Percentiles rank a stretch among this genome's conserved stretches.
Evolutionary conservation across 1,140 invertebrate genomes (phyloP).

Genomic region (Daktulosphaira vitifoliae): DNA sequence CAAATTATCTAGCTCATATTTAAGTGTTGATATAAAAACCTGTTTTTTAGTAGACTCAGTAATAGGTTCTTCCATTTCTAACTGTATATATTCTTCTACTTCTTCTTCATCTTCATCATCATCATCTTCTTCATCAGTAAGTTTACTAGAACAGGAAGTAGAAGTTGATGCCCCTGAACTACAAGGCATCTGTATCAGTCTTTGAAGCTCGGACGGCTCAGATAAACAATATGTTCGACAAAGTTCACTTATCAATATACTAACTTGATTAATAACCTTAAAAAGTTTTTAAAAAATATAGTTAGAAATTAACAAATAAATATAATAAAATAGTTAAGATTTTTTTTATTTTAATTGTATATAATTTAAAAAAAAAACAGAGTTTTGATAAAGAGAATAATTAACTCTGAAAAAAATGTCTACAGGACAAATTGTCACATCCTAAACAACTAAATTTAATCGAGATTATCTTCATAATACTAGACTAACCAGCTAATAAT

Average conservation of each 20-base stretch:
- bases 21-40: too few relatives aligned
- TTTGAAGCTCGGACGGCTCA: slow-evolving; percentile 75
- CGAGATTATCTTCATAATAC: too few relatives aligned
- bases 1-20: too few relatives aligned
- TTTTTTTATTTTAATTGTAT: not conserved
- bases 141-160: slow-evolving; percentile 24
- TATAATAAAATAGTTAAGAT: not conserved
- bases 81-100: slow-evolving; percentile 48
- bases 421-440: too few relatives aligned
- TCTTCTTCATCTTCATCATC: slow-evolving; percentile 66
- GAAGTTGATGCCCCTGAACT: slow-evolving; percentile 29
- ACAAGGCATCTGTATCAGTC: slow-evolving; percentile 47
- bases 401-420: too few relatives aligned
- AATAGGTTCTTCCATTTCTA: slow-evolving; percentile 45
- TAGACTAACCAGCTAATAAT: too few relatives aligned
- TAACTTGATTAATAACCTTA: slow-evolving; percentile 66
- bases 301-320: not conserved
- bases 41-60: slow-evolving; percentile 45
- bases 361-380: too few relatives aligned
- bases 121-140: slow-evolving; percentile 53
- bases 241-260: slow-evolving; percentile 78
- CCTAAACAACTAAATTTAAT: too few relatives aligned
- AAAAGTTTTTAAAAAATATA: slow-evolving; percentile 37
- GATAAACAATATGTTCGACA: slow-evolving; percentile 77
- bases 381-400: too few relatives aligned